Conservation (phyloP, 92 coral and sea anemone species). For the Palythoa grandis region DNA sequence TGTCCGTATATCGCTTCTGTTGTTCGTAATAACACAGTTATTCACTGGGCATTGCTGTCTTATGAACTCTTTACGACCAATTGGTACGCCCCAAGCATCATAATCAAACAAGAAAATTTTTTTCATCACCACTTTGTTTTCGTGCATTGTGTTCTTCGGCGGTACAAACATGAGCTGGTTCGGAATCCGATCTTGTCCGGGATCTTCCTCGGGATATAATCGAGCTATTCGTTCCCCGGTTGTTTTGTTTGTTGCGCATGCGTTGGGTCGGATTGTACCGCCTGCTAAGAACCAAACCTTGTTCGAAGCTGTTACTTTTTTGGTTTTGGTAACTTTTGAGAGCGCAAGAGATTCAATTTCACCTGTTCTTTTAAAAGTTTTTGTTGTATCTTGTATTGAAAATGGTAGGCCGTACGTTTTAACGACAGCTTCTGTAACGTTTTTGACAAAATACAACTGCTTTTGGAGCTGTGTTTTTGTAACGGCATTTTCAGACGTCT, state of each 20-base stretch:
- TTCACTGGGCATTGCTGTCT: conserved; percentile 15
- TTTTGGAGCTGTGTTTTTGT: background rate
- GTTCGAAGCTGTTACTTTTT: background rate
- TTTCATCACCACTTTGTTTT: background rate
- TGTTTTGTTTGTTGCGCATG: background rate
- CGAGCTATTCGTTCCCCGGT: conserved; percentile 28
- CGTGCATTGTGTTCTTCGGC: background rate
- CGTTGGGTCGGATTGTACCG: background rate
- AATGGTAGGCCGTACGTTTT: background rate
- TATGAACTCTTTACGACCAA: conserved; percentile 5
- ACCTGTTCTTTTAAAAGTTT: background rate
- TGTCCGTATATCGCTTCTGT: background rate
- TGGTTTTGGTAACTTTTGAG: background rate
- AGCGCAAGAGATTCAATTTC: background rate
- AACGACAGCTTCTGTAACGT: background rate
- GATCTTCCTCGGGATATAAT: conserved; percentile 14
- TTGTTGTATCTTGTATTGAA: background rate
- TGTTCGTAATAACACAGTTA: background rate
- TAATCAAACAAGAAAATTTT: background rate
- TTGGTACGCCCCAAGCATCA: background rate
- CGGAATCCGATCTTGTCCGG: conserved; percentile 30
- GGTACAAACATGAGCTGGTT: conserved; percentile 30
- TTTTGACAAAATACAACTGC: background rate
- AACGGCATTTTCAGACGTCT: background rate
- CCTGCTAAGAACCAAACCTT: conserved; percentile 6